Evolutionary conservation across 2,113 vertebrate species (phyloP).

Genomic region (Callipepla californica): DNA sequence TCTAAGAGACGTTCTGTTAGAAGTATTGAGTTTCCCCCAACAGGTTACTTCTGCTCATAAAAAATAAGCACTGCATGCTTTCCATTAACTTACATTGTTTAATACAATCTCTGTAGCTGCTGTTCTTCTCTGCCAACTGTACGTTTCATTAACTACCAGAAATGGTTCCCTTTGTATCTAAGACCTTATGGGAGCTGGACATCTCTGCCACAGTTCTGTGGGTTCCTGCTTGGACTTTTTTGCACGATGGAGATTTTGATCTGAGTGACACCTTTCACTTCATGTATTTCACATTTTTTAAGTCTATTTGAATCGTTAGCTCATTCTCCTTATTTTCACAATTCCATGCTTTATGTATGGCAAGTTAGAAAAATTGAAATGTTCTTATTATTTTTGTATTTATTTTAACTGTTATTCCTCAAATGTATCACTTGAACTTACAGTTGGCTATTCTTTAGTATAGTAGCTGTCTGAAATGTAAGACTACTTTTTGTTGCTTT

Average conservation of each 20-base stretch:
- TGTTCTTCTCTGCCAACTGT: background rate
- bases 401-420: background rate
- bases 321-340: background rate
- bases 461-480: background rate
- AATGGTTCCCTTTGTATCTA: background rate
- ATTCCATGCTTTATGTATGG: background rate
- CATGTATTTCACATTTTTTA: background rate
- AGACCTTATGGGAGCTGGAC: background rate
- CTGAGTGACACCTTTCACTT: conserved; percentile 23
- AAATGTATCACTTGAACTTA: background rate
- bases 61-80: background rate
- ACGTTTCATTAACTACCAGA: background rate
- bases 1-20: background rate
- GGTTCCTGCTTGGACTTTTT: background rate
- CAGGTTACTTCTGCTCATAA: background rate
- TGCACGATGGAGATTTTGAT: background rate
- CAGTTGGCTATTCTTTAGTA: background rate
- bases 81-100: background rate
- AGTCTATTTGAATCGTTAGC: background rate
- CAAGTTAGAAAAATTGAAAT: background rate
- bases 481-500: background rate
- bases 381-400: background rate
- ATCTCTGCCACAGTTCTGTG: background rate
- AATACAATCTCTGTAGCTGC: background rate
- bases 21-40: background rate